Conservation (phyloP, 2,888 invertebrate species). For the Drosophila demipolita region DNA sequence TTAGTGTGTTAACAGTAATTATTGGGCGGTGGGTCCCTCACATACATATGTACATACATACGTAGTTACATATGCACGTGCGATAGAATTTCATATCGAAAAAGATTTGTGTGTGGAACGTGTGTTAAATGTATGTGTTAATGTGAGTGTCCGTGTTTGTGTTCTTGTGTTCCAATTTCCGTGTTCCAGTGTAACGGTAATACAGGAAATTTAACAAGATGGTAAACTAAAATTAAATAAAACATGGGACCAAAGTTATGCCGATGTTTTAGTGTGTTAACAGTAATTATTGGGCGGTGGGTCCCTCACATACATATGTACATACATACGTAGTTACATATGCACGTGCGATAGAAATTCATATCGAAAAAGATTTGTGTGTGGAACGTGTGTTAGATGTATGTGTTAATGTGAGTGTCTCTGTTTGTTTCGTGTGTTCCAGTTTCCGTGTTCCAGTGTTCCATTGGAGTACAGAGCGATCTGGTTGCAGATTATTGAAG, state of each 20-base stretch:
- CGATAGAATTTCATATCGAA: constrained; percentile 17
- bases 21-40: constrained; percentile 58
- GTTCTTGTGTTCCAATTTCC: constrained; percentile 16
- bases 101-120: not conserved
- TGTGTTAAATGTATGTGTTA: constrained; percentile 1
- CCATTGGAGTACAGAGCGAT: constrained; percentile 15
- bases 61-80: constrained; percentile 13
- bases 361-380: constrained; percentile 7
- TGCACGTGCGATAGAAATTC: constrained; percentile 17
- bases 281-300: constrained; percentile 57
- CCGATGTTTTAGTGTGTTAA: constrained; percentile 26
- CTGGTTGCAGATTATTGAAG: constrained; percentile 23
- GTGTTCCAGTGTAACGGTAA: not conserved
- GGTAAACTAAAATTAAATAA: constrained; percentile 32
- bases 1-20: constrained; percentile 43
- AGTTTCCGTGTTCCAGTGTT: constrained; percentile 6
- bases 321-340: constrained; percentile 5
- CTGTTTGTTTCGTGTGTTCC: constrained; percentile 16
- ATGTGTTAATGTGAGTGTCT: constrained; percentile 3
- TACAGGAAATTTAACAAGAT: not conserved
- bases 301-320: constrained; percentile 29
- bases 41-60: constrained; percentile 29
- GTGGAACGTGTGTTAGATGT: not conserved
- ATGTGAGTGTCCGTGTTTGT: constrained; percentile 12
- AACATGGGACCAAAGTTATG: constrained; percentile 30